Base-by-base conservation (phyloP, 1,140 invertebrate genomes). In the Archegozetes longisetosus region DNA sequence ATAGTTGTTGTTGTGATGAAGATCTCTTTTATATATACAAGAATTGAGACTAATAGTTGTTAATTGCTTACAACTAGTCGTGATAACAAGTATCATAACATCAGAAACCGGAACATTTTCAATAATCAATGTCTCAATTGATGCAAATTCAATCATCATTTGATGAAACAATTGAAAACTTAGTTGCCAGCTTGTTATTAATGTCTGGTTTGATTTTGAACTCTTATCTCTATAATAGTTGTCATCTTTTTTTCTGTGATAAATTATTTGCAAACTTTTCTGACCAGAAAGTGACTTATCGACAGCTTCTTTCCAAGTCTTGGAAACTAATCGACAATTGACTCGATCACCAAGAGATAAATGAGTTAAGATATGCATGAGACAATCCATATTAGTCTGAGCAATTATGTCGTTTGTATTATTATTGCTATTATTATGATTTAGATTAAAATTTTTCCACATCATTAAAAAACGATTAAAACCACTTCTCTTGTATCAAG, bases 351-450 rank as follows among this genome's bases (percentile, higher is more conserved):
- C 13, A 17, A 57, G 17, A 6, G 32, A 24, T 9, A 57, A 28
- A 17, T 57, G 32, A 6, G 9, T 57, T 9, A 57, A 57, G 27
- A 57, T 48, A 9, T 57, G 47, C 28, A 57, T 22, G 3, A 57
- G 28, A 14, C 13, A 32, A 22, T 57, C 55, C 29, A 40, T n/a
- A 57, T 26, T 12, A 22, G 28, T 28, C 32, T 52, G 6, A 52
- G 14, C 20, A 52, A 22, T n/a, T 55, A 40, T n/a, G 9, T 51
- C 9, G 17, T 51, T 51, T 51, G 9, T 4, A n/a, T 51, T 24
- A 53, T 53, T 53, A 40, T 6, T 40, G 17, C 17, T 40, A 40
- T 40, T 40, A 40, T 40, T 40, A 40, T 40, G 17, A 40, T 9
- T 17, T 9, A 40, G 6, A 40, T 40, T 40, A 40, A 40, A 40